These are phyloP conservation scores for Zalophus californianus DNA, from an alignment of 2,797 vertebrate species.

Conservation along the genomic window DNA sequence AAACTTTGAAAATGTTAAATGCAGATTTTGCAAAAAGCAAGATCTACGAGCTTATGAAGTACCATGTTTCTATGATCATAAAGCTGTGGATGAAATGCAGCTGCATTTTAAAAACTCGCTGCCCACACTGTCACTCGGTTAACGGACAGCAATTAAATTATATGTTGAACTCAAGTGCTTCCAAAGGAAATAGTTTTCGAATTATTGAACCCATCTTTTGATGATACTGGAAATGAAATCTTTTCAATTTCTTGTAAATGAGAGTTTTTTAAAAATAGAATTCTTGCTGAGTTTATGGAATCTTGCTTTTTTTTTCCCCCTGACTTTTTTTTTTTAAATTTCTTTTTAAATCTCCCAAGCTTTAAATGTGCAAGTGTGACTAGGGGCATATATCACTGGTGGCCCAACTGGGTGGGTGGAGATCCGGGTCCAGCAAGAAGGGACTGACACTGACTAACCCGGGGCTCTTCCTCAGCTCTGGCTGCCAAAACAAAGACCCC, in stretches of 20 bases:
- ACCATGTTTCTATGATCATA: background rate
- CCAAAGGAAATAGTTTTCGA: slow-evolving; percentile 76
- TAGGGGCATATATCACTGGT: background rate
- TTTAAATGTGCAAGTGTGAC: background rate
- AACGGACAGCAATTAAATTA: slow-evolving; percentile 63
- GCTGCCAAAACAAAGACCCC: background rate
- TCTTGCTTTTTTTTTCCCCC: background rate
- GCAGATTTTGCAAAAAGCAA: slow-evolving; percentile 42
- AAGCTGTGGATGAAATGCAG: slow-evolving; percentile 53
- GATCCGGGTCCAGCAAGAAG: background rate
- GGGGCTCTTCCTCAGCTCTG: background rate
- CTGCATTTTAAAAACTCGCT: slow-evolving; percentile 24
- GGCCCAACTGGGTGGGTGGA: background rate
- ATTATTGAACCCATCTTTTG: slow-evolving; percentile 77
- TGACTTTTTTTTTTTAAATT: background rate
- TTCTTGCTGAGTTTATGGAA: slow-evolving; percentile 77
- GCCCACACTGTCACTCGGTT: background rate
- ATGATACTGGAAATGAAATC: slow-evolving; percentile 77
- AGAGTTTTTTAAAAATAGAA: slow-evolving; percentile 64
- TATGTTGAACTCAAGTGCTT: slow-evolving; percentile 36
- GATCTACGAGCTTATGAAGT: background rate
- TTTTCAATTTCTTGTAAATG: slow-evolving; percentile 79
- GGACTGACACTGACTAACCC: accelerated
- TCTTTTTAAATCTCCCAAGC: background rate
- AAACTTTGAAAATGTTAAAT: slow-evolving; percentile 40